These are phyloP conservation scores for Gadus chalcogrammus DNA, from an alignment of 2,113 vertebrate genomes.

Conservation along the genomic window DNA sequence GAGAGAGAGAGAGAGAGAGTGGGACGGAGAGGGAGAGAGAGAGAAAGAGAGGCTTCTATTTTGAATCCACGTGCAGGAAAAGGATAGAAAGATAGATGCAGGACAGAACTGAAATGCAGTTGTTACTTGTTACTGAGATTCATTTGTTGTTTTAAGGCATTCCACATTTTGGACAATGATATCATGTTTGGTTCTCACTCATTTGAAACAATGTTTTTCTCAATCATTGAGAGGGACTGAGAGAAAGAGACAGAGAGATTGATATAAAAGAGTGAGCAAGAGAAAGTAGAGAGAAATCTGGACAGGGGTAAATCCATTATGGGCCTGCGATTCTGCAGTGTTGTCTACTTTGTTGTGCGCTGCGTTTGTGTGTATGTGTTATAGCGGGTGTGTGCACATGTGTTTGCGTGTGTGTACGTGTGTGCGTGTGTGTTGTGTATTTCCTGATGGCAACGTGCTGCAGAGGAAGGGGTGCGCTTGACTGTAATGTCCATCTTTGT, in stretches of 20 bases:
- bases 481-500: constrained; percentile 49
- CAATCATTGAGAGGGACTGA: background rate
- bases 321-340: constrained; percentile 18
- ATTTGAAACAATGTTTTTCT: background rate
- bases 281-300: background rate
- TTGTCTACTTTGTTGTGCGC: constrained; percentile 1
- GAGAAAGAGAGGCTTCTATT: too few relatives aligned
- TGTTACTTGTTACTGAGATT: too few relatives aligned
- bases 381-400: constrained; percentile 18
- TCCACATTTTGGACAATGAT: too few relatives aligned
- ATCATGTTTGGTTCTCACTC: too few relatives aligned
- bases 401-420: background rate
- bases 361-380: constrained; percentile 7
- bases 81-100: too few relatives aligned
- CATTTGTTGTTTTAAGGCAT: too few relatives aligned
- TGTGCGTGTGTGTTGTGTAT: constrained; percentile 1
- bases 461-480: constrained; percentile 20
- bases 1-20: background rate
- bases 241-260: background rate
- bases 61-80: too few relatives aligned
- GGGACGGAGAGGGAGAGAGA: background rate
- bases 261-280: background rate
- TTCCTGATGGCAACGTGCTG: background rate
- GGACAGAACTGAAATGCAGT: too few relatives aligned
- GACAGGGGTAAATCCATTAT: constrained; percentile 18